Evolutionary conservation across 2,113 vertebrate species (phyloP).

Genomic region (Apodemus speciosus): DNA sequence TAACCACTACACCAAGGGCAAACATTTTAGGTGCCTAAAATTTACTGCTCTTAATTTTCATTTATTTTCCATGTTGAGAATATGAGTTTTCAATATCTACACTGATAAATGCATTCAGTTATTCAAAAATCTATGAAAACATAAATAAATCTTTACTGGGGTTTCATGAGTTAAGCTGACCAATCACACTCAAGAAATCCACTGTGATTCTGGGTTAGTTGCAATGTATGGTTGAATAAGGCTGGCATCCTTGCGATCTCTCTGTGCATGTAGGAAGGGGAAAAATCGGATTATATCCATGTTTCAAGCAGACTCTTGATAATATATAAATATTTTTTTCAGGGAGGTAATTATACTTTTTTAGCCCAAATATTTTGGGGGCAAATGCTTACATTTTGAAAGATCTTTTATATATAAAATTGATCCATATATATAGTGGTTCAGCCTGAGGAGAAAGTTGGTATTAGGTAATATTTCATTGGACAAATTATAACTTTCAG

Average conservation of each 20-base stretch:
- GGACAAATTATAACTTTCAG: neutral
- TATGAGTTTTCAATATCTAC: neutral
- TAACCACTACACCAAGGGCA: neutral
- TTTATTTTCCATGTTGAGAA: neutral
- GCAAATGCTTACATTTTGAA: neutral
- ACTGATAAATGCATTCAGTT: neutral
- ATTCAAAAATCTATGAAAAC: neutral
- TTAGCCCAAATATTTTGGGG: neutral
- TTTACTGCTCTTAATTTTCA: neutral
- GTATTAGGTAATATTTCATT: neutral
- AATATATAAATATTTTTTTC: neutral
- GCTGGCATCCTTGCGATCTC: neutral
- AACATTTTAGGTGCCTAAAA: neutral
- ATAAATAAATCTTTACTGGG: neutral
- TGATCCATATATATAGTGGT: neutral
- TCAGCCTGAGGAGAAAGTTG: neutral
- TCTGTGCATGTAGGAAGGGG: neutral
- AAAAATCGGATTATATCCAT: neutral
- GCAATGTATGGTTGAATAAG: rapidly evolving
- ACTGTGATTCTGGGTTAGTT: neutral
- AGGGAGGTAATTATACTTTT: neutral
- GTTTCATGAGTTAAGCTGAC: neutral
- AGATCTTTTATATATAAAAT: neutral
- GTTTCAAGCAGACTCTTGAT: neutral
- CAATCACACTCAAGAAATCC: neutral